Percentiles rank a stretch among this genome's conserved stretches.
Evolutionary conservation across 2,113 vertebrate species (phyloP).

Genomic region (Cyanoramphus novaezelandiae): DNA sequence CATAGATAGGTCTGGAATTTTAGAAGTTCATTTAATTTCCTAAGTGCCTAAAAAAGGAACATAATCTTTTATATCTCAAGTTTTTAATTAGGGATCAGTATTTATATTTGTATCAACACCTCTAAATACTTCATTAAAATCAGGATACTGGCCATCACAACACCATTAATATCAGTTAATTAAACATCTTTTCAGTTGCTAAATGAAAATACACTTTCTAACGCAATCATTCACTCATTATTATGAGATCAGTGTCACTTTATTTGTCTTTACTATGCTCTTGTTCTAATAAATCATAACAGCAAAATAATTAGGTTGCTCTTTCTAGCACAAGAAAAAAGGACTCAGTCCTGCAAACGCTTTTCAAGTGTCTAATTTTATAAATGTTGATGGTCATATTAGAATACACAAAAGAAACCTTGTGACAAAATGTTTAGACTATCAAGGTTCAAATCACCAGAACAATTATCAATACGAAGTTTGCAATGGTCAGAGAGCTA

Average conservation of each 20-base stretch:
- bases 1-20: neutral
- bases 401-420: neutral
- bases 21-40: neutral
- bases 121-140: conserved; percentile 18
- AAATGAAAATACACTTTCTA: conserved; percentile 10
- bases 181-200: conserved; percentile 3
- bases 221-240: neutral
- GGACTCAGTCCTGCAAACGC: neutral
- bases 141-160: conserved; percentile 17
- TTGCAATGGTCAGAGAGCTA: neutral
- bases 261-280: neutral
- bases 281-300: neutral
- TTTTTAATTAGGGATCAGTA: conserved; percentile 16
- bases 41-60: neutral
- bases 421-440: neutral
- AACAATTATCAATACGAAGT: neutral
- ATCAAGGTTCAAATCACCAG: neutral
- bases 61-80: neutral
- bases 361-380: neutral
- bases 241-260: neutral
- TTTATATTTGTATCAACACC: conserved; percentile 10
- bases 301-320: neutral
- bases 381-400: neutral
- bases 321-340: neutral
- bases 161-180: conserved; percentile 8